phyloP scores from a whole-genome alignment of 1,140 invertebrate species.

The Drosophila melanica region DNA sequence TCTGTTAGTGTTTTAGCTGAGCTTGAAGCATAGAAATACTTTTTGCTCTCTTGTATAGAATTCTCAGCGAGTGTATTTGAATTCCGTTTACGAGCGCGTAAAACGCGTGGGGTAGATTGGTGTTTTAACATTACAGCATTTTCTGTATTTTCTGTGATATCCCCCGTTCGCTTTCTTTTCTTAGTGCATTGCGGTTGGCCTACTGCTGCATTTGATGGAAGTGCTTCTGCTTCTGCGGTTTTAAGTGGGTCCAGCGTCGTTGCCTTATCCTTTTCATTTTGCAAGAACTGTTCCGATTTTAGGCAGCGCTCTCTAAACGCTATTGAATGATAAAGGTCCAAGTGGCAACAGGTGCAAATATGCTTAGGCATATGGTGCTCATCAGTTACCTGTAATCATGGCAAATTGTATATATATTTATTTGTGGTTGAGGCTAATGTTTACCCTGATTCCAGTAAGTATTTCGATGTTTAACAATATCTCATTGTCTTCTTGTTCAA shows the following conservation, averaged over 20 bases:
- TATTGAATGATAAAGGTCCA: conserved; percentile 35
- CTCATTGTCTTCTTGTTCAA: conserved; percentile 19
- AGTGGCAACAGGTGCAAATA: conserved; percentile 48
- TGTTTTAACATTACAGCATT: not conserved
- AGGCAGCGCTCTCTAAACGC: conserved; percentile 47
- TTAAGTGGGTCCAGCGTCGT: not conserved
- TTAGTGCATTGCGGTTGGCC: not conserved
- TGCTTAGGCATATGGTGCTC: conserved; percentile 32
- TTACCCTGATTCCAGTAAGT: conserved; percentile 43
- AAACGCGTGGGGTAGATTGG: not conserved
- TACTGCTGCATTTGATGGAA: not conserved
- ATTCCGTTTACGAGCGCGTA: conserved; percentile 1
- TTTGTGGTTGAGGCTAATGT: not conserved
- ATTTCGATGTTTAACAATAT: conserved; percentile 27
- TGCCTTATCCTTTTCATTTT: not conserved
- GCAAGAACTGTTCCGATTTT: conserved; percentile 22
- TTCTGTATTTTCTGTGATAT: not conserved
- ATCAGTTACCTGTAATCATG: conserved; percentile 41
- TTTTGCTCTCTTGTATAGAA: not conserved
- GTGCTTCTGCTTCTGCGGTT: not conserved
- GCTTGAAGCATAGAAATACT: not conserved
- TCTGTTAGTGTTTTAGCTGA: not conserved
- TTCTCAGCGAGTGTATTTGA: not conserved
- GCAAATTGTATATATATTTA: not conserved
- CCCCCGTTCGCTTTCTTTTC: not conserved